Conservation (phyloP, 2,113 vertebrate species). For the Calypte anna region DNA sequence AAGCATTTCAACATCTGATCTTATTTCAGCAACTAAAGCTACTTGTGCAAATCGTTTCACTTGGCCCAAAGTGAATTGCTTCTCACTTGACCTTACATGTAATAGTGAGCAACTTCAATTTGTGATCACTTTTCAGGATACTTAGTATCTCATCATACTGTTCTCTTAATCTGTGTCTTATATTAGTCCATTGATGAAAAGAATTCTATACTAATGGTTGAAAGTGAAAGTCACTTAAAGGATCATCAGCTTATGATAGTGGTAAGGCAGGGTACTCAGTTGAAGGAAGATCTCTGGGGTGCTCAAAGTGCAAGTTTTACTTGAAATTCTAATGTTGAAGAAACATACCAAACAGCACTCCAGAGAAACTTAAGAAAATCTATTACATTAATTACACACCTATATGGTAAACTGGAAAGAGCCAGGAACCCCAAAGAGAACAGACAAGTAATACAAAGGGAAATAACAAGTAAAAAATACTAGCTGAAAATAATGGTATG, state of each 20-base stretch:
- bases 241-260: neutral
- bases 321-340: neutral
- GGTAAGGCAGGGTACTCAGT: neutral
- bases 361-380: conserved; percentile 9
- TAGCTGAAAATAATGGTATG: neutral
- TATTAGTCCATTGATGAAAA: neutral
- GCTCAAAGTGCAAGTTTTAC: neutral
- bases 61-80: neutral
- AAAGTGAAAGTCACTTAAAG: neutral
- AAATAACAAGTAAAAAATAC: neutral
- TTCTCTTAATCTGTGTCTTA: neutral
- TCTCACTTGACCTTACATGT: neutral
- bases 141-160: neutral
- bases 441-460: neutral
- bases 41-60: neutral
- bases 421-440: neutral
- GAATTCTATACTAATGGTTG: neutral
- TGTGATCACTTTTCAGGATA: neutral
- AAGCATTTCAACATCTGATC: neutral
- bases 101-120: neutral
- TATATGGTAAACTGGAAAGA: neutral
- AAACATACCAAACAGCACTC: neutral
- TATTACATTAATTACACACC: neutral
- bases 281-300: neutral
- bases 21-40: neutral